These are phyloP conservation scores for Poicephalus meyeri DNA, from an alignment of 2,113 vertebrate genomes.

Conservation along the genomic window DNA sequence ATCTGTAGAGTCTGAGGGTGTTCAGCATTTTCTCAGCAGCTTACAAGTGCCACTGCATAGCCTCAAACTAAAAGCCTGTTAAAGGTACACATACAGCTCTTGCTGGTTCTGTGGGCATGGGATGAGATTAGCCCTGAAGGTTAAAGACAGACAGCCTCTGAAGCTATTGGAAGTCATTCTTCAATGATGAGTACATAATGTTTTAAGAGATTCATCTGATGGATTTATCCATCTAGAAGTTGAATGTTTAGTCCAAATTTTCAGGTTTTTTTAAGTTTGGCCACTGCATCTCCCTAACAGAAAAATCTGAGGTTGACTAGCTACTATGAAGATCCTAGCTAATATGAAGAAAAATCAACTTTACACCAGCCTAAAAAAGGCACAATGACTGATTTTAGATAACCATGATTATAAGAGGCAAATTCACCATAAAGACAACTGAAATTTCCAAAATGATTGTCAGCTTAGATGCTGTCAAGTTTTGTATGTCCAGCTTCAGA, in stretches of 20 bases:
- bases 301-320: neutral
- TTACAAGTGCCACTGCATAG: neutral
- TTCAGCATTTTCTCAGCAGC: neutral
- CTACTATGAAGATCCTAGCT: neutral
- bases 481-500: neutral
- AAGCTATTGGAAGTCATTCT: neutral
- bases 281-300: neutral
- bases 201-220: neutral
- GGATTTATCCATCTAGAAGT: neutral
- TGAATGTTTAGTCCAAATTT: neutral
- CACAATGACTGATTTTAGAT: neutral
- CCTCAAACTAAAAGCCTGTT: neutral
- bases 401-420: neutral
- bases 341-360: neutral
- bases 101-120: neutral
- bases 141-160: neutral
- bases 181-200: neutral
- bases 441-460: neutral
- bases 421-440: neutral
- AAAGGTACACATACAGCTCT: rapidly evolving
- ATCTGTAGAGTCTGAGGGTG: neutral
- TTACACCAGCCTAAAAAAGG: neutral
- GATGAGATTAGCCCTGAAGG: neutral
- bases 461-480: neutral
- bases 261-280: neutral